phyloP scores from a whole-genome alignment of 2,113 vertebrate genomes.

The Crotalus viridis region DNA sequence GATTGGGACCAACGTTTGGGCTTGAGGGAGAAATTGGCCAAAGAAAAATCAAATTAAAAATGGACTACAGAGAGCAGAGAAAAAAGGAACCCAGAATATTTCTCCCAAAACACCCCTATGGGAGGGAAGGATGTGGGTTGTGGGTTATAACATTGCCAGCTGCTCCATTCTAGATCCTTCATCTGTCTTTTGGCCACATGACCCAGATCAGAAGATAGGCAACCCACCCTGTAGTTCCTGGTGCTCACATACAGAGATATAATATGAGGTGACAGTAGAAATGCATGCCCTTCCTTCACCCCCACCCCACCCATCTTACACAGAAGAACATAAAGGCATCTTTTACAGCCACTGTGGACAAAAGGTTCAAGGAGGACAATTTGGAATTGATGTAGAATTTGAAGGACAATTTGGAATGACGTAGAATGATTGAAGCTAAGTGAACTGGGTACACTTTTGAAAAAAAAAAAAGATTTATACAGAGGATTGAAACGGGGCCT shows the following conservation, averaged over 20 bases:
- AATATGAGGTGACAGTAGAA: not conserved
- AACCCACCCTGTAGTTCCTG: not conserved
- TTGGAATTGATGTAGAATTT: not conserved
- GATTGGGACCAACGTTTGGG: not conserved
- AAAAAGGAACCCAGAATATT: not conserved
- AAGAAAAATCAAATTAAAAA: not conserved
- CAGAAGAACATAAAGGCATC: not conserved
- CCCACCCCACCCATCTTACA: not conserved
- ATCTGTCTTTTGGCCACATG: not conserved
- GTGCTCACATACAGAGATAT: not conserved
- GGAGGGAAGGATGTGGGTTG: no score
- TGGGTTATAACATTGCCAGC: not conserved
- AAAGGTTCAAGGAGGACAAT: not conserved
- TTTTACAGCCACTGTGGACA: not conserved
- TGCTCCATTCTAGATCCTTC: not conserved
- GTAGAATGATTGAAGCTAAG: not conserved
- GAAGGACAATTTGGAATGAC: not conserved
- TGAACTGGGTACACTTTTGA: not conserved
- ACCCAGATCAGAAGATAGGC: not conserved
- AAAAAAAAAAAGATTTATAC: not conserved
- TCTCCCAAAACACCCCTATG: not conserved
- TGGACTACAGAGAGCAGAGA: not conserved
- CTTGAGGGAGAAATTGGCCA: not conserved
- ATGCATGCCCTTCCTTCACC: not conserved
- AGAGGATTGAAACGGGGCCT: not conserved